Evolutionary conservation across 1,140 invertebrate species (phyloP).

Genomic region (Aporrectodea caliginosa): DNA sequence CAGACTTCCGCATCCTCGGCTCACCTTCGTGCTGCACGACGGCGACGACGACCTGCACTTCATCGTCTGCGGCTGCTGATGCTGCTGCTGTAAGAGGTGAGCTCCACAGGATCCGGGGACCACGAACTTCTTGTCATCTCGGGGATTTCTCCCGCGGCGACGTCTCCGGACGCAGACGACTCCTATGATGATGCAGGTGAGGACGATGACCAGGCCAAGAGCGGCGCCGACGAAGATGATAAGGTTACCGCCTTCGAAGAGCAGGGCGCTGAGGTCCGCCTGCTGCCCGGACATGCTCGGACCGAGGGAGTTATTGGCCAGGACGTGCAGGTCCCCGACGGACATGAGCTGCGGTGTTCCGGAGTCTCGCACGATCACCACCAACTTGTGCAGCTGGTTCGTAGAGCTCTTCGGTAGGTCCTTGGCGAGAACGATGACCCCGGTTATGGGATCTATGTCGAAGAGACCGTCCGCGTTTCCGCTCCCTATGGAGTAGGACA

Average conservation of each 20-base stretch:
- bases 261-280: not conserved
- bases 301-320: constrained; percentile 1
- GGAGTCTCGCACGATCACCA: constrained; percentile 6
- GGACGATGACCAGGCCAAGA: not conserved
- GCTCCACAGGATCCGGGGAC: not conserved
- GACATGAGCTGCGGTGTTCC: constrained; percentile 12
- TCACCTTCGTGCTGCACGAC: not conserved
- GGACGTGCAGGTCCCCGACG: constrained; percentile 13
- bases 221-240: constrained; percentile 1
- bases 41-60: not conserved
- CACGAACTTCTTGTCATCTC: not conserved
- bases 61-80: not conserved
- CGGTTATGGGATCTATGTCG: constrained; percentile 83
- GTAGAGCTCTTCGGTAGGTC: not conserved
- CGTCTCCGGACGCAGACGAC: constrained; percentile 15
- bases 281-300: not conserved
- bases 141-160: not conserved
- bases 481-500: constrained; percentile 90
- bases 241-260: not conserved
- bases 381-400: constrained; percentile 2
- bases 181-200: constrained; percentile 9
- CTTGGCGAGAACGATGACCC: constrained; percentile 63
- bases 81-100: not conserved
- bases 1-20: not conserved
- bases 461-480: constrained; percentile 92